phyloP scores from a whole-genome alignment of 2,888 invertebrate genomes.

The Amiota communis region DNA sequence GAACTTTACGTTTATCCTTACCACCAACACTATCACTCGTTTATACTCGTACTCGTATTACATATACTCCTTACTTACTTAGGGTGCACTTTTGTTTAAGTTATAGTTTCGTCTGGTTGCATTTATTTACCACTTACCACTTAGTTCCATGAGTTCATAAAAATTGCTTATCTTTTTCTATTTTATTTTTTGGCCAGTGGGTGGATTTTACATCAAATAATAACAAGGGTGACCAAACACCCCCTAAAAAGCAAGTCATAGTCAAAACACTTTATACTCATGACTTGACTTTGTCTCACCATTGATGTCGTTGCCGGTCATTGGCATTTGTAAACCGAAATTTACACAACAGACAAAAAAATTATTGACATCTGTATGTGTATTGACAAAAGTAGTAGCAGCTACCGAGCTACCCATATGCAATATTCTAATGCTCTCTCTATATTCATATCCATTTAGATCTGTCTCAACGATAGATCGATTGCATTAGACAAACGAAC shows the following conservation, averaged over 20 bases:
- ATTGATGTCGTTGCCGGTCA: constrained; percentile 3
- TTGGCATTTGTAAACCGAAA: constrained; percentile 1
- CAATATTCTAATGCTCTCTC: no score
- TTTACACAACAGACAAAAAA: not conserved
- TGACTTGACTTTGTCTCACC: no score
- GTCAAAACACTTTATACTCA: no score
- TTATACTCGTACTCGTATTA: not conserved
- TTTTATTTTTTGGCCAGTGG: not conserved
- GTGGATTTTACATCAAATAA: not conserved
- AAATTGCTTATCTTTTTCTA: no score
- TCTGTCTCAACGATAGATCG: not conserved
- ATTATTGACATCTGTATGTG: not conserved
- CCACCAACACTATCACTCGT: constrained; percentile 8
- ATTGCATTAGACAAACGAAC: no score
- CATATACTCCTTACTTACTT: not conserved
- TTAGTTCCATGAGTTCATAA: no score
- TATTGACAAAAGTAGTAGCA: not conserved
- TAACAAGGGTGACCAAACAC: not conserved
- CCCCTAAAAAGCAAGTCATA: not conserved
- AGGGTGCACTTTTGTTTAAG: not conserved
- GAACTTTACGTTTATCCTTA: constrained; percentile 24
- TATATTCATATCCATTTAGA: not conserved
- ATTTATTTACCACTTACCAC: not conserved
- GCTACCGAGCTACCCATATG: not conserved
- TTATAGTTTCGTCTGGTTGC: not conserved